phyloP scores from a whole-genome alignment of 2,113 vertebrate genomes.

The Melanerpes aurifrons region DNA sequence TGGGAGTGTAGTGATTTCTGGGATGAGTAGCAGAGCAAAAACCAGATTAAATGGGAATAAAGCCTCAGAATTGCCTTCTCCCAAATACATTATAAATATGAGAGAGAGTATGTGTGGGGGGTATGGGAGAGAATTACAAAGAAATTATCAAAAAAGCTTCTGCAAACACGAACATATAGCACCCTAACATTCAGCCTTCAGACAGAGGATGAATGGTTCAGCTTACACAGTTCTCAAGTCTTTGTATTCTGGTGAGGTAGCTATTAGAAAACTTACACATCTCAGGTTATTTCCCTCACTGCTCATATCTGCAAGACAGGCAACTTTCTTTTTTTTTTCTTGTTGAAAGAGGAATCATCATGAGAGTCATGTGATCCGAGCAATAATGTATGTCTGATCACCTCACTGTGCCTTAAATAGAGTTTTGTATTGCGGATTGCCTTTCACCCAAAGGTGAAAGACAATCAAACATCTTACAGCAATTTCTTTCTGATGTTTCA shows the following conservation, averaged over 20 bases:
- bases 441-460: background rate
- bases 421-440: background rate
- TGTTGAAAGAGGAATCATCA: background rate
- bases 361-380: background rate
- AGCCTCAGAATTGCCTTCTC: rapidly evolving
- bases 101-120: background rate
- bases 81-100: background rate
- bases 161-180: background rate
- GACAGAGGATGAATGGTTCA: background rate
- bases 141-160: background rate
- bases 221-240: background rate
- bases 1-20: background rate
- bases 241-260: background rate
- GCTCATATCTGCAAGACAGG: background rate
- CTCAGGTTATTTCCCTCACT: background rate
- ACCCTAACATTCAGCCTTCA: background rate
- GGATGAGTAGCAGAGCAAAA: background rate
- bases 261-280: background rate
- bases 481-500: background rate
- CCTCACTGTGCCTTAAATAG: background rate
- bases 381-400: background rate
- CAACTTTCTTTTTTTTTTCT: background rate
- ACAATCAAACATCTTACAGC: background rate
- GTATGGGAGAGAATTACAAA: background rate
- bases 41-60: background rate